phyloP scores from a whole-genome alignment of 1,140 invertebrate species.

The Olivierus martensii region DNA sequence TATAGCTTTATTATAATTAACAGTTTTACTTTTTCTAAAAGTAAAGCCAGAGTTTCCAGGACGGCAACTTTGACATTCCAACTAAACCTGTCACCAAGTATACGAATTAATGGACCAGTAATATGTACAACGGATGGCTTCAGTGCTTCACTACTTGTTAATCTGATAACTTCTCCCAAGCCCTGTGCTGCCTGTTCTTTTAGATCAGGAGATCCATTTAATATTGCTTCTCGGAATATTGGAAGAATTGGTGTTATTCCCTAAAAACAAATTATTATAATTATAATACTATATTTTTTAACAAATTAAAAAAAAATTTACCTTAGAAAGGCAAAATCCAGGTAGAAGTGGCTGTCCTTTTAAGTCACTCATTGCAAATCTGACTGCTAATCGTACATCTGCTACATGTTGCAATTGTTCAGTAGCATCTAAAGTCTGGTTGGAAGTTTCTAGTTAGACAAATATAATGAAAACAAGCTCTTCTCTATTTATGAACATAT shows the following conservation, averaged over 20 bases:
- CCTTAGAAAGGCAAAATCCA: constrained; percentile 88
- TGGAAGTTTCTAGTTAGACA: no score
- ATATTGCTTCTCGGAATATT: constrained; percentile 87
- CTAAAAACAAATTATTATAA: constrained; percentile 25
- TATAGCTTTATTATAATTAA: background rate
- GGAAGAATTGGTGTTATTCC: constrained; percentile 86
- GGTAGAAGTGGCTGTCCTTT: constrained; percentile 64
- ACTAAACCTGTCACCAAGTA: constrained; percentile 89
- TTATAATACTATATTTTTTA: background rate
- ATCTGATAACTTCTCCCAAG: constrained; percentile 76
- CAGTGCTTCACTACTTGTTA: constrained; percentile 68
- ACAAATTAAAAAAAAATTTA: constrained; percentile 6
- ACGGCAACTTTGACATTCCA: constrained; percentile 90
- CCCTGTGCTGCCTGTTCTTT: constrained; percentile 93
- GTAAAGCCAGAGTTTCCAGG: constrained; percentile 76
- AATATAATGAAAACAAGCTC: no score
- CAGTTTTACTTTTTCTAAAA: constrained; percentile 76
- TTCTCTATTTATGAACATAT: no score
- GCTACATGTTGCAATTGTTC: constrained; percentile 68
- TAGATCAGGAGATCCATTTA: constrained; percentile 84
- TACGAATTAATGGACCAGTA: constrained; percentile 92
- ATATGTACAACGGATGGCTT: constrained; percentile 93
- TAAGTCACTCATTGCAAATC: constrained; percentile 74
- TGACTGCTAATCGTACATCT: constrained; percentile 79
- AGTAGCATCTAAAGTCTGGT: constrained; percentile 58